Conservation (phyloP, 1,140 invertebrate genomes). For the Anoplolepis gracilipes region DNA sequence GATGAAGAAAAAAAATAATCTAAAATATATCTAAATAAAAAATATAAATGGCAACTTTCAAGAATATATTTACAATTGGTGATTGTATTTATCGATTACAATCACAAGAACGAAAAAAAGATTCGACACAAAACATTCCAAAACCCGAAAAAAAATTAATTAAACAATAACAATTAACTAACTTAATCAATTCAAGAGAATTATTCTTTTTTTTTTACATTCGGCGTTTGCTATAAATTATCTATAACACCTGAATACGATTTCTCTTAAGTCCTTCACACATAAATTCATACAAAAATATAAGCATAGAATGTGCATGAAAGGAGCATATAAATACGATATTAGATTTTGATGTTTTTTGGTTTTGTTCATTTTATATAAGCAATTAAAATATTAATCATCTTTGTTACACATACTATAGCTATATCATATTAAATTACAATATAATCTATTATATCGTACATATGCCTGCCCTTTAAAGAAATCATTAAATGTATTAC, state of each 20-base stretch:
- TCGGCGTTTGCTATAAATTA: conserved; percentile 1
- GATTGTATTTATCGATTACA: not conserved
- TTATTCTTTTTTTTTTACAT: conserved; percentile 69
- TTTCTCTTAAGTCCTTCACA: conserved; percentile 42
- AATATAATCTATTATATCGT: conserved; percentile 29
- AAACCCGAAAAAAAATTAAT: conserved; percentile 72
- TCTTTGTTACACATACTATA: not conserved
- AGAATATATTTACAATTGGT: not conserved
- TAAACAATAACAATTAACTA: conserved; percentile 73
- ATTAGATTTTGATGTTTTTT: not conserved
- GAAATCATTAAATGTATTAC: conserved; percentile 20
- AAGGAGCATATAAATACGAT: not conserved
- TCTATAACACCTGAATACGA: conserved; percentile 41
- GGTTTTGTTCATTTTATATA: not conserved
- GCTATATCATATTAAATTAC: conserved; percentile 30
- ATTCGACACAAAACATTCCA: not conserved
- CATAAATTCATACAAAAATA: not conserved
- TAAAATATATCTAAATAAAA: not conserved
- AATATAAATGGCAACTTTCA: not conserved
- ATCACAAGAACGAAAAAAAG: not conserved
- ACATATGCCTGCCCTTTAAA: not conserved
- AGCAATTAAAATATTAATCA: conserved; percentile 1
- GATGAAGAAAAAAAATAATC: no score
- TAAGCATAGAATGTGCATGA: not conserved
- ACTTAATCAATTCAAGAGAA: conserved; percentile 78